phyloP scores from a whole-genome alignment of 2,113 vertebrate genomes.

The Aythya baeri region DNA sequence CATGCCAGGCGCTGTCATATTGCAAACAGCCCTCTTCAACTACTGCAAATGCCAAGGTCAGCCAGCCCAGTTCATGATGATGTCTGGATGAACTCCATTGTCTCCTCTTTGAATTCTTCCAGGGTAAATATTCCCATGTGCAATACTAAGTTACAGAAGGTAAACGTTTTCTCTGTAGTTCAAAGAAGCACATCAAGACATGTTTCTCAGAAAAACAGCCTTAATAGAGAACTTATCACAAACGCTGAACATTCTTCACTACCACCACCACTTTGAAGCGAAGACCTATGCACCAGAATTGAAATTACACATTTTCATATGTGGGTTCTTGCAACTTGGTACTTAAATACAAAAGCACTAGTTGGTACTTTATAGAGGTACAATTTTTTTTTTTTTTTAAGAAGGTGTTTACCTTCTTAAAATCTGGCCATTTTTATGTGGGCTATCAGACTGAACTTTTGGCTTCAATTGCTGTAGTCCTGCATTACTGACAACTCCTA shows the following conservation, averaged over 20 bases:
- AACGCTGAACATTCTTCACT: background rate
- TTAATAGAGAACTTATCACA: background rate
- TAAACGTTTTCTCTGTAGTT: background rate
- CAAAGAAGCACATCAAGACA: background rate
- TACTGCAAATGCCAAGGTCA: constrained; percentile 27
- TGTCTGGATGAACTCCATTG: constrained; percentile 22
- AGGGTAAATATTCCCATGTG: constrained; percentile 47
- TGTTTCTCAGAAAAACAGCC: constrained; percentile 29
- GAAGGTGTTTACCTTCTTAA: background rate
- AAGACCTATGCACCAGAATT: background rate
- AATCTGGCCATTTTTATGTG: background rate
- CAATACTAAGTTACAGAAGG: constrained; percentile 16
- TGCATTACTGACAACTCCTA: background rate
- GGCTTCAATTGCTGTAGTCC: background rate
- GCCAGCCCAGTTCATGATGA: background rate
- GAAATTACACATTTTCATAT: background rate
- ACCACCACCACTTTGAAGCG: background rate
- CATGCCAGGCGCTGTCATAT: background rate
- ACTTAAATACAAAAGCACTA: background rate
- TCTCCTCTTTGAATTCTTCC: constrained; percentile 27
- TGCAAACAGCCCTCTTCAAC: constrained; percentile 21
- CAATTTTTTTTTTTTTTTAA: too few species aligned
- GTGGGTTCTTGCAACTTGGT: background rate
- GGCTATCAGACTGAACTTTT: background rate
- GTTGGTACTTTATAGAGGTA: background rate